Evolutionary conservation across 2,888 invertebrate species (phyloP), one percentile per base, ranked within the genome.

Genomic region (Syritta pipiens): DNA sequence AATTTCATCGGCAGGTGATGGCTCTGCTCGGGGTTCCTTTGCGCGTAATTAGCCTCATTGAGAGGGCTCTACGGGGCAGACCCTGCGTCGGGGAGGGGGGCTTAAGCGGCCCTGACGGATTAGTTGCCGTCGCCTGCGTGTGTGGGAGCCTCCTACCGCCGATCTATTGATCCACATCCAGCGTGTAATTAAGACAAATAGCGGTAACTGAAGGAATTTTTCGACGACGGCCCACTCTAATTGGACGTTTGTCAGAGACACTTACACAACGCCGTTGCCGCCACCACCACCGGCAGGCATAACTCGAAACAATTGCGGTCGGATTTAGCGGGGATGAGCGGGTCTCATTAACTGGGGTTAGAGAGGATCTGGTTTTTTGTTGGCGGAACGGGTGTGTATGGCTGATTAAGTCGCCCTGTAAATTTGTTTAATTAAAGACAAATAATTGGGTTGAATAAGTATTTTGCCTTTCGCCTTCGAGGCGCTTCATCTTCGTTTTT

Each of bases 41-140:
- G 49, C 68, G 49, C 59, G 24, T 59, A 68, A 68, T 68, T 68
- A 49, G 37, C 40, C 32, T 26, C 12, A 42, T 51, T 32, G 57
- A 51, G 46, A 37, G 9, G 46, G 14, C 35, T 35, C 53, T 42
- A 14, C 9, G 40, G 17, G 9, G 9, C 37, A 37, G 37, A 28
- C 4, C 17, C 17, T 37, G n/a, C n/a, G n/a, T n/a, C n/a, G n/a
- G n/a, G n/a, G n/a, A 28, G 20, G 37, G 30, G 3, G 1, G 5
- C 10, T 28, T 30, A 19, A 35, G 37, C 6, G 22, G 46, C 46
- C 55, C 22, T 57, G 26, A 48, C 48, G 44, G 46, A 67, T 55
- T 46, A 24, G 24, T 46, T 46, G 12, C 26, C 19, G 17, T 49
- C 28, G 48, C 37, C 26, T 20, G 24, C 19, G 22, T 9, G n/a